Base-by-base conservation (phyloP, 2,113 vertebrate species). In the Salvelinus fontinalis region DNA sequence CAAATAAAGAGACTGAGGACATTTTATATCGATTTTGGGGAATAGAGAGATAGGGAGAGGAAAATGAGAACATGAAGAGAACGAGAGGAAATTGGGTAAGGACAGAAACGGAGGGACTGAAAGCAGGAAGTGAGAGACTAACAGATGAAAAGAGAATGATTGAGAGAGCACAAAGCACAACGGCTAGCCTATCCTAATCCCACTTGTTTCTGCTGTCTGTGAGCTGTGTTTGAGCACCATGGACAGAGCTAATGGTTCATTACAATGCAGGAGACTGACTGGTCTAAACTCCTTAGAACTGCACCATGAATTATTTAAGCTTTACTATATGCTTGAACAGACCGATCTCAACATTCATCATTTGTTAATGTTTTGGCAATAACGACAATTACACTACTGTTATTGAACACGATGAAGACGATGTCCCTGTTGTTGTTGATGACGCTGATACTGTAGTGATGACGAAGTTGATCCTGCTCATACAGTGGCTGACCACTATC, bases 141-240 rank as follows among this genome's bases (percentile, higher is more conserved):
- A 79, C 62, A 73, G 62, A 70, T 48, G 67, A 84, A 75, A 66
- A 75, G 49, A 75, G 49, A 44, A 34, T 7, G 48, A 82, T 51
- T 69, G 59, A 83, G 77, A 75, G 73, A 81, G 62, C 75, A 74
- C 76, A 82, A 73, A 73, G 54, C 26, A 67, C 69, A 81, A 83
- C 77, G 66, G 65, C 12, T 20, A 39, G 54, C 75, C 62, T 13
- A 13, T 65, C 81, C 78, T 49, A 31, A 79, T 84, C 75, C 34
- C 29, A 24, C 67, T 6, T 24, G 67, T 22, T 44, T 39, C 12
- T 68, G 51, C 31, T 20, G 31, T 12, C 66, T 39, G 14, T 7
- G 29, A n/a, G 31, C 67, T 20, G 5, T 68, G 66, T 68, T 68
- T 7, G 79, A 86, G 85, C 79, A 84, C 83, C 77, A 75, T 1